phyloP scores from a whole-genome alignment of 2,797 vertebrate genomes.

The Meriones psammophilus region DNA sequence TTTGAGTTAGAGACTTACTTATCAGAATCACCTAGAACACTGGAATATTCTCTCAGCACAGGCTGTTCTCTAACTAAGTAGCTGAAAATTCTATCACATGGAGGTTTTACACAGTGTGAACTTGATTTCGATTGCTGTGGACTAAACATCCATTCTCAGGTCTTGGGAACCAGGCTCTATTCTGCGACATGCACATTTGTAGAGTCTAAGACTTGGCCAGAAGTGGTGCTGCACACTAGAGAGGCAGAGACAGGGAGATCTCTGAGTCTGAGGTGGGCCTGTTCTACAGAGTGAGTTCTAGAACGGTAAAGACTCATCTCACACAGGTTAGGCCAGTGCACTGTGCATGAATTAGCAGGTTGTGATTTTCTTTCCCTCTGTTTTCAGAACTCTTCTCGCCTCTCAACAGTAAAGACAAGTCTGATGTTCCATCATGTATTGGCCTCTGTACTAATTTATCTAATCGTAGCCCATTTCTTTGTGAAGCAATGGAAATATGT shows the following conservation, averaged over 20 bases:
- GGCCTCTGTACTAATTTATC: not conserved
- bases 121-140: not conserved
- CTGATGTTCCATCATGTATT: not conserved
- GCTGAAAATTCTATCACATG: not conserved
- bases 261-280: not conserved
- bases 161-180: not conserved
- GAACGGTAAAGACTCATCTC: not conserved
- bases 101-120: not conserved
- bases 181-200: accelerated
- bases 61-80: not conserved
- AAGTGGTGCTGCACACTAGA: not conserved
- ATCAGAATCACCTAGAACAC: not conserved
- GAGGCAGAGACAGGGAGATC: not conserved
- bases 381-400: not conserved
- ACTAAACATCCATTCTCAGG: not conserved
- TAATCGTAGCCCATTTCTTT: not conserved
- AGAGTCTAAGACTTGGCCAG: not conserved
- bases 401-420: not conserved
- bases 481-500: not conserved
- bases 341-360: not conserved
- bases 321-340: not conserved
- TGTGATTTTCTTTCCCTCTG: not conserved
- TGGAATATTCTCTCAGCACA: not conserved
- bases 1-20: not conserved
- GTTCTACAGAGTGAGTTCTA: not conserved